These are phyloP conservation scores for Brachionus manjavacas DNA, from an alignment of 1,140 invertebrate species.

Conservation along the genomic window DNA sequence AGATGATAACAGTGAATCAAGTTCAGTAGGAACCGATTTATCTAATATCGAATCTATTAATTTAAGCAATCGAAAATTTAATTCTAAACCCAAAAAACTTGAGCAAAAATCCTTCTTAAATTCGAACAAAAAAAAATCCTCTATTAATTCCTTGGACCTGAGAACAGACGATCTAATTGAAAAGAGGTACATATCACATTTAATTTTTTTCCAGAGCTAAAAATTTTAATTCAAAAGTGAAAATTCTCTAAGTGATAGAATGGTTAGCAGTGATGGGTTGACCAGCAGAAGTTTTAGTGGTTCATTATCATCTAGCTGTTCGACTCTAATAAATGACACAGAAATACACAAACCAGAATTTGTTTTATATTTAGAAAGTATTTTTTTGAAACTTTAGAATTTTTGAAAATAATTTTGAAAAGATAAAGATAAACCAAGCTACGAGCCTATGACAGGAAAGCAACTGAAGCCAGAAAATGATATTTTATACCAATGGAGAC, in stretches of 20 bases:
- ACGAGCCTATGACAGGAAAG: not conserved
- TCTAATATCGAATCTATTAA: conserved; percentile 16
- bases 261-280: conserved; percentile 16
- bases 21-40: not conserved
- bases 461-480: conserved; percentile 45
- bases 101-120: not conserved
- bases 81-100: not conserved
- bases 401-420: not conserved
- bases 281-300: not conserved
- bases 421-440: conserved; percentile 14
- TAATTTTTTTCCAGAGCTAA: not conserved
- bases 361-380: conserved; percentile 27
- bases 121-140: not conserved
- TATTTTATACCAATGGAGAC: conserved; percentile 50
- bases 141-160: not conserved
- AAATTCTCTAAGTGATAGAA: not conserved
- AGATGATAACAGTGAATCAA: not conserved
- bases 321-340: not conserved
- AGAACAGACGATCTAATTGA: not conserved
- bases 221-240: not conserved
- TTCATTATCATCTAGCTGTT: not conserved
- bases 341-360: conserved; percentile 17
- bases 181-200: not conserved
- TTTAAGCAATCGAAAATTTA: not conserved
- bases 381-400: not conserved